Percentiles rank a stretch among this genome's conserved stretches.
These are phyloP conservation scores for Stomatorhinus ivindoensis DNA, from an alignment of 2,113 vertebrate genomes.

Conservation along the genomic window DNA sequence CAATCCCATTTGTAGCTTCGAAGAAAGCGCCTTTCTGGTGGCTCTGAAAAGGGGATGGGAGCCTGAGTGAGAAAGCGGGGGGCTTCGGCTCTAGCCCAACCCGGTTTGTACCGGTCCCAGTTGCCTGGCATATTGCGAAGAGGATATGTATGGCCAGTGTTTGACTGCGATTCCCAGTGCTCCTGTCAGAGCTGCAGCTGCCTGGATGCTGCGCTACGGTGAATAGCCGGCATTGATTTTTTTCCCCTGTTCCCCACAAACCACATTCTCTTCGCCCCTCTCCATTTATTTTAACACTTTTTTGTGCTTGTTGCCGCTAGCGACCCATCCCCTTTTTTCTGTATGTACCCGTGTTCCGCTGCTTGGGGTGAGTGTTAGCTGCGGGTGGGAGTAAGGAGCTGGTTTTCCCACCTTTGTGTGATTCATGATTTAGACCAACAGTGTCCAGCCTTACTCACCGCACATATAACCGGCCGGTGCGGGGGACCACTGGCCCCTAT, in stretches of 20 bases:
- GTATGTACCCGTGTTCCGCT: slow-evolving; percentile 30
- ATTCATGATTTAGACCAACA: slow-evolving; percentile 35
- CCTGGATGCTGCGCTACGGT: slow-evolving; percentile 40
- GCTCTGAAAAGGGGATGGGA: neutral
- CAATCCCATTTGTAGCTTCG: slow-evolving; percentile 15
- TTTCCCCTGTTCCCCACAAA: slow-evolving; percentile 12
- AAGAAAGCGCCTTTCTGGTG: slow-evolving; percentile 27
- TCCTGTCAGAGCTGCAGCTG: slow-evolving; percentile 46
- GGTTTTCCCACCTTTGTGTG: slow-evolving; percentile 45
- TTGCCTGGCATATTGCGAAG: slow-evolving; percentile 42
- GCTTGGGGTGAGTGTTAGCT: slow-evolving; percentile 32
- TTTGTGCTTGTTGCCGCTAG: slow-evolving; percentile 23
- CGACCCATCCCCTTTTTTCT: slow-evolving; percentile 24
- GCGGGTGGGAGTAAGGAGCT: slow-evolving; percentile 28
- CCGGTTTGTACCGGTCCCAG: slow-evolving; percentile 20
- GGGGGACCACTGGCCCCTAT: neutral
- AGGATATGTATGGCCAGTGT: slow-evolving; percentile 28
- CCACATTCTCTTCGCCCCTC: slow-evolving; percentile 8
- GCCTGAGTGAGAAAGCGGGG: slow-evolving; percentile 43
- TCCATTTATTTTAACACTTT: neutral
- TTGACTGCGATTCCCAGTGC: slow-evolving; percentile 43
- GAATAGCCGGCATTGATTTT: slow-evolving; percentile 50
- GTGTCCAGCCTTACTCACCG: slow-evolving; percentile 44
- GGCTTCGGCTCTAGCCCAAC: slow-evolving; percentile 34
- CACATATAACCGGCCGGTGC: slow-evolving; percentile 45